A percentile compares a stretch with the other conserved stretches of the same genome.
Evolutionary conservation across 2,113 vertebrate species (phyloP).

Genomic region (Hippocampus abdominalis): DNA sequence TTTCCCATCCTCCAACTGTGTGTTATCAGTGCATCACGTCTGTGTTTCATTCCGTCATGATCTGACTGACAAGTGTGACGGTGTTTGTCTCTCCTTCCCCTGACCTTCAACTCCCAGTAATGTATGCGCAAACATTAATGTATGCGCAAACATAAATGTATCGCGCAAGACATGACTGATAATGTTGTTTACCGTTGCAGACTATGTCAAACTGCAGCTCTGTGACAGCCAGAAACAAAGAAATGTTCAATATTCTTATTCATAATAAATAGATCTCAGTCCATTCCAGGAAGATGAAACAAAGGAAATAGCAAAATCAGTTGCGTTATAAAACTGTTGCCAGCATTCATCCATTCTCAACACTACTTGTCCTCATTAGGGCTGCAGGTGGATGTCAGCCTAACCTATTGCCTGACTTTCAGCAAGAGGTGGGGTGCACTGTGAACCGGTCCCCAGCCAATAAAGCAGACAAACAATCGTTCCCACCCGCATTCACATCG

Average conservation of each 20-base stretch:
- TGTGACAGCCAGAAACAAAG: constrained; percentile 15
- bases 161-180: constrained; percentile 42
- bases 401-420: neutral
- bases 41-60: constrained; percentile 7
- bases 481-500: too few species aligned
- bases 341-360: neutral
- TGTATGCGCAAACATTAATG: constrained; percentile 28
- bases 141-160: constrained; percentile 28
- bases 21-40: constrained; percentile 11
- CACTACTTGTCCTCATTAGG: neutral
- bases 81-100: constrained; percentile 55
- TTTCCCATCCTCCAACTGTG: neutral
- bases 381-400: neutral
- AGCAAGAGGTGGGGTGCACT: too few species aligned
- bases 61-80: constrained; percentile 61
- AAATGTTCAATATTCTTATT: constrained; percentile 17
- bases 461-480: too few species aligned
- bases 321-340: neutral
- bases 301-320: neutral
- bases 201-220: constrained; percentile 27
- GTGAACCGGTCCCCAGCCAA: too few species aligned
- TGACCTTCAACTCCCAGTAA: constrained; percentile 63
- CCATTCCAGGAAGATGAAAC: neutral
- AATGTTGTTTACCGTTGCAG: constrained; percentile 50
- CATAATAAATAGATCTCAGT: neutral